Evolutionary conservation across 2,113 vertebrate genomes (phyloP).

Genomic region (Delphinus delphis): DNA sequence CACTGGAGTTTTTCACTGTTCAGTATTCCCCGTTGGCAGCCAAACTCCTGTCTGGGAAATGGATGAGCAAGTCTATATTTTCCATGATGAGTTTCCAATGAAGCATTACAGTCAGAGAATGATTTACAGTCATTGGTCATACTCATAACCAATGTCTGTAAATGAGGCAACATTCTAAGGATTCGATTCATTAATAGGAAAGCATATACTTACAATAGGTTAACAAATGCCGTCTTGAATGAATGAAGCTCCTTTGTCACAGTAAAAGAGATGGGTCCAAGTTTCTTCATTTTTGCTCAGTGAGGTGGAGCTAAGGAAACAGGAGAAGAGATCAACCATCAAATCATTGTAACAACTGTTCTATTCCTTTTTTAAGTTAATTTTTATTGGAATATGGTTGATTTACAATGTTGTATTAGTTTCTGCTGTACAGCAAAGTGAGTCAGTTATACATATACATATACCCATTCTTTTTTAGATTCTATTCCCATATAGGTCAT

Average conservation of each 20-base stretch:
- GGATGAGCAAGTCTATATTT: slow-evolving; percentile 46
- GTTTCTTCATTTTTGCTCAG: background rate
- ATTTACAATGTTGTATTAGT: too few species aligned
- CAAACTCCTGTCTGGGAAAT: slow-evolving; percentile 70
- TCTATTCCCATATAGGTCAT: too few species aligned
- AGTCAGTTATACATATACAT: too few species aligned
- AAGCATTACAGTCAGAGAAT: background rate
- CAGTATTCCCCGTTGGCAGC: slow-evolving; percentile 39
- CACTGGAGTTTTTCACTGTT: slow-evolving; percentile 48
- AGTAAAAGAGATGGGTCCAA: background rate
- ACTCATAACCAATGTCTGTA: background rate
- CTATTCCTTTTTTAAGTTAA: too few species aligned
- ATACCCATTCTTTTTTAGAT: too few species aligned
- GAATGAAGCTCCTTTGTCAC: background rate
- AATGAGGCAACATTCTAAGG: background rate
- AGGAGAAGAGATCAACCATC: background rate
- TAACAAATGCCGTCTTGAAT: background rate
- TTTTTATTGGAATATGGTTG: too few species aligned
- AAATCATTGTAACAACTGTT: fast-evolving
- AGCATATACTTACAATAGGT: background rate
- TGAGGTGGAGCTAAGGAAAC: background rate
- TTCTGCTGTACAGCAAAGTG: too few species aligned
- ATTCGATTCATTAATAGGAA: background rate
- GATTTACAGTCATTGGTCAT: too few species aligned
- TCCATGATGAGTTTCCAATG: slow-evolving; percentile 60